Evolutionary conservation across 2,113 vertebrate species (phyloP).

Genomic region (Pristiophorus japonicus): DNA sequence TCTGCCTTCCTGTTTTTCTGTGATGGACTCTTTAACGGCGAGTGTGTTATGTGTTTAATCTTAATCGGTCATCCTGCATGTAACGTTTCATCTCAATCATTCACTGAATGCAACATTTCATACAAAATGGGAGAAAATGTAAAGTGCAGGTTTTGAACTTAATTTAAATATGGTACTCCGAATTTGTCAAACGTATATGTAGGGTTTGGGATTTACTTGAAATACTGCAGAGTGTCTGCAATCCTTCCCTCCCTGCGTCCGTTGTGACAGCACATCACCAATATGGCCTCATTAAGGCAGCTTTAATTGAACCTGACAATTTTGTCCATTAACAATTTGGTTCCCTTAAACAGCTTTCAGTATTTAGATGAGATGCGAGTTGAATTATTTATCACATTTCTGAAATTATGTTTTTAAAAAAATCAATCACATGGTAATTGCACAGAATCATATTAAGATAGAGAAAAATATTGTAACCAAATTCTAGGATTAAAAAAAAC

Average conservation of each 20-base stretch:
- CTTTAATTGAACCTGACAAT: background rate
- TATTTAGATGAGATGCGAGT: background rate
- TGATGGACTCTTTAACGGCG: background rate
- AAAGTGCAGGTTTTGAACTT: background rate
- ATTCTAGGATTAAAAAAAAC: background rate
- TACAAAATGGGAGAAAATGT: background rate
- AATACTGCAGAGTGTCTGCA: background rate
- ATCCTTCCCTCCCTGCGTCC: background rate
- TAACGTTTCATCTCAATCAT: background rate
- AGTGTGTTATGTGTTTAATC: background rate
- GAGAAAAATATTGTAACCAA: background rate
- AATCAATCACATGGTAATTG: background rate
- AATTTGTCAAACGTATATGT: background rate
- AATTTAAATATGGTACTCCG: background rate
- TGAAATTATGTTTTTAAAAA: background rate
- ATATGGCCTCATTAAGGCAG: background rate
- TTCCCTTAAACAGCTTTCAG: conserved; percentile 12
- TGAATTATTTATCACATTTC: conserved; percentile 7
- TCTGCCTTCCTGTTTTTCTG: background rate
- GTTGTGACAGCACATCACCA: background rate
- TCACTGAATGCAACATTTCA: background rate
- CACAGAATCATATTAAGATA: background rate
- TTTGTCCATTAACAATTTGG: background rate
- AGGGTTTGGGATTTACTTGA: background rate
- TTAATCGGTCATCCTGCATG: background rate